Conservation (phyloP, 2,888 invertebrate species). For the Pyralis farinalis region DNA sequence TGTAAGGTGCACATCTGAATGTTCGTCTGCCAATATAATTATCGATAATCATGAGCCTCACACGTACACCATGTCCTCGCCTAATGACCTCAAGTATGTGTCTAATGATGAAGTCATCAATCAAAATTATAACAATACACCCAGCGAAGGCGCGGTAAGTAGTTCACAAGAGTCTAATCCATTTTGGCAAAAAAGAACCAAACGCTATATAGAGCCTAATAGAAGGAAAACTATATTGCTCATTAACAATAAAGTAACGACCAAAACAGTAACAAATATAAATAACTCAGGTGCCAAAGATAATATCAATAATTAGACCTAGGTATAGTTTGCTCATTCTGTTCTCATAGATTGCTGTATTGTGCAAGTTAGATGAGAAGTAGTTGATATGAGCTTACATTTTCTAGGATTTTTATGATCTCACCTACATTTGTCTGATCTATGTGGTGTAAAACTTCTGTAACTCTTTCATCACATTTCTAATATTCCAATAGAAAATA, state of each 20-base stretch:
- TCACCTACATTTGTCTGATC: slow-evolving; percentile 35
- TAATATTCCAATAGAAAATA: slow-evolving; percentile 6
- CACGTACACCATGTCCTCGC: slow-evolving; percentile 25
- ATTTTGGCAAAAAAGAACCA: slow-evolving; percentile 69
- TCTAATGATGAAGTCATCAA: slow-evolving; percentile 39
- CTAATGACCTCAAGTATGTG: slow-evolving; percentile 24
- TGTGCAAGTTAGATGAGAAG: slow-evolving; percentile 62
- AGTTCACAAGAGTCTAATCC: slow-evolving; percentile 69
- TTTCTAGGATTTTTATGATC: slow-evolving; percentile 61
- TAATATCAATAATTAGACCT: slow-evolving; percentile 36
- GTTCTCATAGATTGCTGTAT: slow-evolving; percentile 61
- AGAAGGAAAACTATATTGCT: slow-evolving; percentile 74
- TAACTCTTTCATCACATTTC: slow-evolving; percentile 1
- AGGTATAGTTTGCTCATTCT: slow-evolving; percentile 35
- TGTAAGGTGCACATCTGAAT: slow-evolving; percentile 47
- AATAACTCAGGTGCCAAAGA: slow-evolving; percentile 28
- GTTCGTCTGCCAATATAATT: slow-evolving; percentile 40
- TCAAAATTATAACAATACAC: slow-evolving; percentile 39
- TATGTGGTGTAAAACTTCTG: background rate
- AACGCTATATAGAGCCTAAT: slow-evolving; percentile 65
- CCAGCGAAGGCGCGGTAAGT: slow-evolving; percentile 55
- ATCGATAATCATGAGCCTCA: slow-evolving; percentile 33
- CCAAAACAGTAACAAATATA: slow-evolving; percentile 43
- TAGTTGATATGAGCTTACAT: slow-evolving; percentile 35
- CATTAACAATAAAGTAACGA: slow-evolving; percentile 71